Conservation (phyloP, 2,113 vertebrate genomes). For the Brienomyrus brachyistius region DNA sequence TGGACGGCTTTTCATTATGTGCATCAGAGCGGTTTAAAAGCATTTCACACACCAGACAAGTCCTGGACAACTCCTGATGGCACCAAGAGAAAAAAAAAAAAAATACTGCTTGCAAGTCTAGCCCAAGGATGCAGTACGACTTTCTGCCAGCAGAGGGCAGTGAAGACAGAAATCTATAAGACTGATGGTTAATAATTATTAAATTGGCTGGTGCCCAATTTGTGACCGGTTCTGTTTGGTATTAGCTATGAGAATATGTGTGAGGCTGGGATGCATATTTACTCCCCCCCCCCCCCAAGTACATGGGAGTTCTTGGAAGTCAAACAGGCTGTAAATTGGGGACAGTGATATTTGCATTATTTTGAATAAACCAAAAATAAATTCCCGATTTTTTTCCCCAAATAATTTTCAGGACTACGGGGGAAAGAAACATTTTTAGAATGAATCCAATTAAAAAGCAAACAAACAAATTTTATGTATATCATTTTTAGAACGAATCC, state of each 20-base stretch:
- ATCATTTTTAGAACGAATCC: too few relatives aligned
- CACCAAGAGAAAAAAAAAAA: not conserved
- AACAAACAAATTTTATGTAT: not conserved
- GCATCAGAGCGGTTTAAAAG: not conserved
- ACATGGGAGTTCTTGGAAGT: not conserved
- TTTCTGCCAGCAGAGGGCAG: constrained; percentile 62
- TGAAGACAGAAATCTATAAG: constrained; percentile 26
- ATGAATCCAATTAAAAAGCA: not conserved
- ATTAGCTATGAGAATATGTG: not conserved
- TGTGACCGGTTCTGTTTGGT: not conserved
- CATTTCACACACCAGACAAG: not conserved
- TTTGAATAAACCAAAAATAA: not conserved
- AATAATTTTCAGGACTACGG: not conserved
- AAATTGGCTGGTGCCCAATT: not conserved
- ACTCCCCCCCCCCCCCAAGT: too few relatives aligned
- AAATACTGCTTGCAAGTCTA: not conserved
- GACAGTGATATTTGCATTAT: not conserved
- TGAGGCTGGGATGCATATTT: not conserved
- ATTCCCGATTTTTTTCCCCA: not conserved
- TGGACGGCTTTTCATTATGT: not conserved
- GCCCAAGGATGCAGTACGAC: constrained; percentile 36
- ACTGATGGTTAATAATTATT: not conserved
- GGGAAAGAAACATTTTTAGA: not conserved
- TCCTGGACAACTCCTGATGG: not conserved
- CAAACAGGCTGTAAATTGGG: not conserved